A percentile compares a stretch with the other conserved stretches of the same genome.
These are phyloP conservation scores for Lepidurus packardi DNA, from an alignment of 1,140 invertebrate genomes.

Conservation along the genomic window DNA sequence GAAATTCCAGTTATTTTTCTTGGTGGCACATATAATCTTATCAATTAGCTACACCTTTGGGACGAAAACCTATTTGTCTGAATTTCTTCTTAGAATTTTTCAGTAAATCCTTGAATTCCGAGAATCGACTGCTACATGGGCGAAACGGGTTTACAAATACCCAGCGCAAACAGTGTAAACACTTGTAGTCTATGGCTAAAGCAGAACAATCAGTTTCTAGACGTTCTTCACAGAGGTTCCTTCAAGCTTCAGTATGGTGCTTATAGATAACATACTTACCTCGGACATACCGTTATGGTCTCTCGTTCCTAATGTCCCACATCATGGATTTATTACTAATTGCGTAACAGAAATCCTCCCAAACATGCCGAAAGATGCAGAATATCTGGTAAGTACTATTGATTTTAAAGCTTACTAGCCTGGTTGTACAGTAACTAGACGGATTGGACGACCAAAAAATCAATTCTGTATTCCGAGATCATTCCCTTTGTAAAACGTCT, in stretches of 20 bases:
- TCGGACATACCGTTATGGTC: not conserved
- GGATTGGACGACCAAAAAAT: not conserved
- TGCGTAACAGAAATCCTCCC: not conserved
- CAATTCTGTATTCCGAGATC: not conserved
- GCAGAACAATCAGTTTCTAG: no score
- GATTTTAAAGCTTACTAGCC: not conserved
- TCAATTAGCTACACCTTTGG: no score
- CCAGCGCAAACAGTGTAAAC: no score
- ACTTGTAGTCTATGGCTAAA: no score
- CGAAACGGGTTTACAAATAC: no score
- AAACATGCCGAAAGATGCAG: not conserved
- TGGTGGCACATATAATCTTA: no score
- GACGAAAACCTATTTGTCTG: no score
- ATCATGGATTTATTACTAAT: not conserved
- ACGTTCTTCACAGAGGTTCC: no score
- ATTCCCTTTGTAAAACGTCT: not conserved
- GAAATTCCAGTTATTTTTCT: no score
- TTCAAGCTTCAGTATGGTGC: not conserved
- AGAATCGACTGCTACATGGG: no score
- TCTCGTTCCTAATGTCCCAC: not conserved
- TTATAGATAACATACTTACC: not conserved
- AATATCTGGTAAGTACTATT: not conserved
- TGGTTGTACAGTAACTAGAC: not conserved
- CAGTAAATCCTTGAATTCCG: no score
- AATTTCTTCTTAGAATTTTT: no score